A percentile compares a stretch with the other conserved stretches of the same genome.
Evolutionary conservation across 2,888 invertebrate genomes (phyloP).

Genomic region (Creontiades dilutus): DNA sequence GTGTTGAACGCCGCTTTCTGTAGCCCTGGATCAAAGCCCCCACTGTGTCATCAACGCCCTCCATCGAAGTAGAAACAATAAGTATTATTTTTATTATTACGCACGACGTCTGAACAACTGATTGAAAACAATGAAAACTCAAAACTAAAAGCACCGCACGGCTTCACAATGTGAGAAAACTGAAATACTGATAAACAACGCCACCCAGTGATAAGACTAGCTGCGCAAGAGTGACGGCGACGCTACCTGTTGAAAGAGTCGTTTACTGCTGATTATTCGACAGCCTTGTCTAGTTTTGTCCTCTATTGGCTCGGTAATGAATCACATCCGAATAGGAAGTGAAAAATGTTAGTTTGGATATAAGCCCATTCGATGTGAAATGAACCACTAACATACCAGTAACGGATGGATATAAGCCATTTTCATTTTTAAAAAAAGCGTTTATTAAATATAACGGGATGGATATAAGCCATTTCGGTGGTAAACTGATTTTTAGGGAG

Average conservation of each 20-base stretch:
- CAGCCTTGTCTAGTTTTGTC: background rate
- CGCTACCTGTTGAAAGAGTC: background rate
- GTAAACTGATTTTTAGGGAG: background rate
- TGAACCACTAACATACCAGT: background rate
- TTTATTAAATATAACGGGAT: background rate
- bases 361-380: slow-evolving; percentile 23
- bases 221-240: slow-evolving; percentile 13
- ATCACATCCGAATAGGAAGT: slow-evolving; percentile 4
- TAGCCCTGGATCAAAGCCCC: too few relatives aligned
- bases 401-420: slow-evolving; percentile 1
- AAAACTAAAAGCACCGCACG: too few relatives aligned
- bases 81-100: too few relatives aligned
- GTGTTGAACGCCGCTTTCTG: too few relatives aligned
- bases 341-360: slow-evolving; percentile 21
- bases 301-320: slow-evolving; percentile 4
- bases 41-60: too few relatives aligned
- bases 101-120: too few relatives aligned
- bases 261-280: slow-evolving; percentile 23
- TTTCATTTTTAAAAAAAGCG: background rate
- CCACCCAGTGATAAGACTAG: slow-evolving; percentile 3
- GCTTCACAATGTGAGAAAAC: too few relatives aligned
- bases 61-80: too few relatives aligned
- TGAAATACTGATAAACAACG: too few relatives aligned
- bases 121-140: too few relatives aligned
- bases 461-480: background rate